These are phyloP conservation scores for Netelia melanura DNA, from an alignment of 2,888 invertebrate genomes.

Conservation along the genomic window DNA sequence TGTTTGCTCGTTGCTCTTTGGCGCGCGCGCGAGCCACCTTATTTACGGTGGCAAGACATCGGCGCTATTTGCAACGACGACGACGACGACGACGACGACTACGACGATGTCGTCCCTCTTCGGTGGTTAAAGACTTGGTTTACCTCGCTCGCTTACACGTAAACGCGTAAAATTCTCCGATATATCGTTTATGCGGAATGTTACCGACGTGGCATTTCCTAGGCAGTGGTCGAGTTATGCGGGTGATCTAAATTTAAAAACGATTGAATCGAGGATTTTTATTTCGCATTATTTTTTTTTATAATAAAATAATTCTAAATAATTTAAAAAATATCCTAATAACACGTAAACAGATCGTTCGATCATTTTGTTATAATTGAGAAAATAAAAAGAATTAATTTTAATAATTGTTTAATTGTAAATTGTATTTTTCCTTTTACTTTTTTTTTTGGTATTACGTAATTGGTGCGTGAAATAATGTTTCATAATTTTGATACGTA, in stretches of 20 bases:
- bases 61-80: background rate
- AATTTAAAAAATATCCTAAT: no score
- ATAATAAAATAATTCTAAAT: no score
- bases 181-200: background rate
- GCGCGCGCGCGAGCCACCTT: slow-evolving; percentile 16
- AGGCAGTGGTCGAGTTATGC: background rate
- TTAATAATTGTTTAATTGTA: no score
- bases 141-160: slow-evolving; percentile 48
- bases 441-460: background rate
- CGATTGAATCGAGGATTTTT: background rate
- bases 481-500: background rate
- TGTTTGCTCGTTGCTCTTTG: slow-evolving; percentile 8
- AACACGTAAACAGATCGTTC: no score
- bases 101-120: background rate
- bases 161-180: slow-evolving; percentile 38
- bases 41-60: slow-evolving; percentile 35
- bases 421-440: background rate
- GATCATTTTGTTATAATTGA: no score
- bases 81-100: slow-evolving; percentile 9
- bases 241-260: background rate
- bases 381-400: no score
- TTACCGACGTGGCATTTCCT: background rate
- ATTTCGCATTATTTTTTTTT: no score
- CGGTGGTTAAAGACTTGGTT: slow-evolving; percentile 6
- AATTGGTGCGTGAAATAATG: background rate